Conservation (phyloP, 1,140 invertebrate species). For the Dermatophagoides farinae region DNA sequence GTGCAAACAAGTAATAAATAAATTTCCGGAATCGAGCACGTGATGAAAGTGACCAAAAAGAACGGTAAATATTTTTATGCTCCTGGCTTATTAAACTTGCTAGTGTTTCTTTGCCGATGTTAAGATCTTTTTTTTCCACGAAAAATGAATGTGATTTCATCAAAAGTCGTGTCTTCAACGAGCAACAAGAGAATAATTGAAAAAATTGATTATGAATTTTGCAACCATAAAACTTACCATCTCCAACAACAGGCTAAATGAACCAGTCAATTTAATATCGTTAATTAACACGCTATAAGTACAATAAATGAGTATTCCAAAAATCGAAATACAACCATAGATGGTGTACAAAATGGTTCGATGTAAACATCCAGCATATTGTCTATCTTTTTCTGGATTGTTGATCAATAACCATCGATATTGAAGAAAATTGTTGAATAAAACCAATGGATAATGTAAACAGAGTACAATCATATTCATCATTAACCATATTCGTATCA, state of each 20-base stretch:
- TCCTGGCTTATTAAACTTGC: neutral
- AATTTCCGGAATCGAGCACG: slow-evolving; percentile 7
- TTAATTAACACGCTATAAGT: too few species aligned
- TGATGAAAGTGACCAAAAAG: neutral
- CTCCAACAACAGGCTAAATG: too few species aligned
- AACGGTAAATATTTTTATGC: too few species aligned
- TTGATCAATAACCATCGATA: neutral
- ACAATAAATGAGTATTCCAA: too few species aligned
- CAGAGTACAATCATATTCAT: neutral
- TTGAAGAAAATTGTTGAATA: neutral
- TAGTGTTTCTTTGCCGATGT: neutral
- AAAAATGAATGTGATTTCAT: slow-evolving; percentile 10
- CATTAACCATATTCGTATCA: neutral
- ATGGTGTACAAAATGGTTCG: too few species aligned
- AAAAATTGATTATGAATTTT: too few species aligned
- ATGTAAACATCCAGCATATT: too few species aligned
- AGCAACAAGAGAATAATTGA: too few species aligned
- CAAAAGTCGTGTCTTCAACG: neutral
- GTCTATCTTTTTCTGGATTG: too few species aligned
- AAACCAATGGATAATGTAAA: slow-evolving; percentile 1
- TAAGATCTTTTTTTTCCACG: neutral
- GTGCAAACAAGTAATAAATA: slow-evolving; percentile 20
- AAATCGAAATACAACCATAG: too few species aligned
- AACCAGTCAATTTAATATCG: too few species aligned
- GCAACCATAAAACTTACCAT: too few species aligned